A percentile compares a stretch with the other conserved stretches of the same genome.
phyloP scores from a whole-genome alignment of 2,888 invertebrate genomes.

The Ditula angustiorana region DNA sequence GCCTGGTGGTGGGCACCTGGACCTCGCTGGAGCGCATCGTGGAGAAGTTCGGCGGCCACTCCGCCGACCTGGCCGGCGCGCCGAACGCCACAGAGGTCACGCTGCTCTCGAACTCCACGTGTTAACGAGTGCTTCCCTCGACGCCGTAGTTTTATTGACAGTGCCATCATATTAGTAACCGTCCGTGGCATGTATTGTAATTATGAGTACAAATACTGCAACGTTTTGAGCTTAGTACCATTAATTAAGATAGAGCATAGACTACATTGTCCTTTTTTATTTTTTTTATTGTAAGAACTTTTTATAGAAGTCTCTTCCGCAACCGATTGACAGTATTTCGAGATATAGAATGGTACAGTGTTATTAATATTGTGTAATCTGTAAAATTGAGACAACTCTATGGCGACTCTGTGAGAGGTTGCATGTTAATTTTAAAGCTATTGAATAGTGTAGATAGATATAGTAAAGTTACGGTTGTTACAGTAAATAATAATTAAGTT shows the following conservation, averaged over 20 bases:
- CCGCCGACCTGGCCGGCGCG: constrained; percentile 20
- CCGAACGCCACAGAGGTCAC: constrained; percentile 45
- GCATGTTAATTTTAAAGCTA: constrained; percentile 26
- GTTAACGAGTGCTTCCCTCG: neutral
- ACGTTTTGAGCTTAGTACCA: constrained; percentile 28
- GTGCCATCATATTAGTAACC: constrained; percentile 59
- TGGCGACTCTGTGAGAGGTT: constrained; percentile 51
- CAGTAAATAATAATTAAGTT: constrained; percentile 43
- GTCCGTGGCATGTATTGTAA: constrained; percentile 52
- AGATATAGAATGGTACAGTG: constrained; percentile 36
- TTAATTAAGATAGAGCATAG: constrained; percentile 24
- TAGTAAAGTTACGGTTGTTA: constrained; percentile 45
- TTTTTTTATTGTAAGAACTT: constrained; percentile 31
- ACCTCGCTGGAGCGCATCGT: constrained; percentile 88
- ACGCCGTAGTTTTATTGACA: constrained; percentile 40
- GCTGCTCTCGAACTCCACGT: constrained; percentile 18
- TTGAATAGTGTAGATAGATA: constrained; percentile 30
- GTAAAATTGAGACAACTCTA: constrained; percentile 47
- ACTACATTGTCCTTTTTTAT: constrained; percentile 25
- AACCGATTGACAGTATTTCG: constrained; percentile 35
- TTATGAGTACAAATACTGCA: constrained; percentile 47
- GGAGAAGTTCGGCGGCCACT: constrained; percentile 74
- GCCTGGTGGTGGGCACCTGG: constrained; percentile 89
- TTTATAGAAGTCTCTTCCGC: constrained; percentile 26
- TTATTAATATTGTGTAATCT: constrained; percentile 43